Evolutionary conservation across 2,888 invertebrate species (phyloP).

Genomic region (Harpalus rufipes): DNA sequence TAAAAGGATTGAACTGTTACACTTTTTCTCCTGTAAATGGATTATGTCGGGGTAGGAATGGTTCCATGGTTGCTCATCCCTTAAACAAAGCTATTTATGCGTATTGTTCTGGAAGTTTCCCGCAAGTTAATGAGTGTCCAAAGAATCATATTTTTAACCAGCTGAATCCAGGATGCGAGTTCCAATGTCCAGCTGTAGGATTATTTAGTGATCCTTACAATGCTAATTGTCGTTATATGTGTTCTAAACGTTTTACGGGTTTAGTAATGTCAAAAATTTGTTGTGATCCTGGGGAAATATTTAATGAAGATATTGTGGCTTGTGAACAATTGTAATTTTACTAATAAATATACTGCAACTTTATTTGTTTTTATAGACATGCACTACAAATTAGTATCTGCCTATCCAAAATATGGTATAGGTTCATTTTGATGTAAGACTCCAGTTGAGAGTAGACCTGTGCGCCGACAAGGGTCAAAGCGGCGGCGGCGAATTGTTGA

Average conservation of each 20-base stretch:
- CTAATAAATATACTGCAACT: no score
- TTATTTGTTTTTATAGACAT: no score
- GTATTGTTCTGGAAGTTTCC: slow-evolving; percentile 24
- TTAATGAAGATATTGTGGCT: background rate
- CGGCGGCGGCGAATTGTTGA: no score
- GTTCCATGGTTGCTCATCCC: slow-evolving; percentile 49
- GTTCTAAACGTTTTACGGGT: background rate
- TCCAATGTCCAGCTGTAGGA: background rate
- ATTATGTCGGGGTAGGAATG: slow-evolving; percentile 25
- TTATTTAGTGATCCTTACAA: background rate
- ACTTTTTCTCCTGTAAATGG: slow-evolving; percentile 52
- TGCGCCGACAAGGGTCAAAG: no score
- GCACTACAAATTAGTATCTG: no score
- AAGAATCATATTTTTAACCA: slow-evolving; percentile 13
- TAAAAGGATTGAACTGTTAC: background rate
- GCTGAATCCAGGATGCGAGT: slow-evolving; percentile 13
- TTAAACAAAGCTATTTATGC: slow-evolving; percentile 37
- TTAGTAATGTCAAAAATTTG: background rate
- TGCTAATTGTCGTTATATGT: slow-evolving; percentile 1
- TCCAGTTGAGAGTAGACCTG: no score
- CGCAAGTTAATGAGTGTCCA: slow-evolving; percentile 42
- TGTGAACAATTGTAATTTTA: background rate
- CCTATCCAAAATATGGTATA: no score
- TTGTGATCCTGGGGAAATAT: background rate
- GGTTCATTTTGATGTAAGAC: no score